Conservation (phyloP, 2,888 invertebrate species). For the Hybos culiciformis region DNA sequence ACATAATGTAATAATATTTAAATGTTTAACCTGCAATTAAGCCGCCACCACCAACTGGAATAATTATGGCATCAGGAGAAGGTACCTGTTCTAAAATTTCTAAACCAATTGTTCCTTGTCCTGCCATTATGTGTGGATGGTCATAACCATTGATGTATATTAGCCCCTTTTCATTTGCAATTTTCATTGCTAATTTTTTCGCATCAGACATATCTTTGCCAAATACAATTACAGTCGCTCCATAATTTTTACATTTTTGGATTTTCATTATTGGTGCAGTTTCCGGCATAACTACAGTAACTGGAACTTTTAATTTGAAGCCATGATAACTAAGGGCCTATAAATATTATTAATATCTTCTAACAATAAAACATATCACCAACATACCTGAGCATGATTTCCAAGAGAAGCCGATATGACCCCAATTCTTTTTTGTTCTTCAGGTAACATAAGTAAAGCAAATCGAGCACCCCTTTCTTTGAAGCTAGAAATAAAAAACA, state of each 20-base stretch:
- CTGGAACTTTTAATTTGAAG: constrained; percentile 49
- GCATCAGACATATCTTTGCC: constrained; percentile 78
- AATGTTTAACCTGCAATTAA: constrained; percentile 84
- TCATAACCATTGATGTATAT: constrained; percentile 91
- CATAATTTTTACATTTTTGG: constrained; percentile 68
- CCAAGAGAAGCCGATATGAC: constrained; percentile 90
- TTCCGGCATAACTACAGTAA: constrained; percentile 89
- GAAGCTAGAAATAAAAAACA: constrained; percentile 45
- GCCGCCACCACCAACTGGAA: constrained; percentile 86
- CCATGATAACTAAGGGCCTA: constrained; percentile 62
- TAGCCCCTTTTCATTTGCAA: constrained; percentile 55
- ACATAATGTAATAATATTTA: no score
- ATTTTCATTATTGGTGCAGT: constrained; percentile 95
- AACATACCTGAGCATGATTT: constrained; percentile 65
- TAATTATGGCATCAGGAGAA: constrained; percentile 74
- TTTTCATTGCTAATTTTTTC: constrained; percentile 59
- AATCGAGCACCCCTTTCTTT: constrained; percentile 90
- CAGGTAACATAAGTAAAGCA: constrained; percentile 59
- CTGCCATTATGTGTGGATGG: constrained; percentile 89
- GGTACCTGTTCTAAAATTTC: constrained; percentile 86
- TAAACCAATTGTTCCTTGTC: constrained; percentile 86
- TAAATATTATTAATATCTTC: background rate
- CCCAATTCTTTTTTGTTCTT: constrained; percentile 57
- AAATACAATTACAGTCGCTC: constrained; percentile 61
- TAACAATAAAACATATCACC: constrained; percentile 21